These are phyloP conservation scores for Prochilodus magdalenae DNA, from an alignment of 2,113 vertebrate genomes.

Conservation along the genomic window DNA sequence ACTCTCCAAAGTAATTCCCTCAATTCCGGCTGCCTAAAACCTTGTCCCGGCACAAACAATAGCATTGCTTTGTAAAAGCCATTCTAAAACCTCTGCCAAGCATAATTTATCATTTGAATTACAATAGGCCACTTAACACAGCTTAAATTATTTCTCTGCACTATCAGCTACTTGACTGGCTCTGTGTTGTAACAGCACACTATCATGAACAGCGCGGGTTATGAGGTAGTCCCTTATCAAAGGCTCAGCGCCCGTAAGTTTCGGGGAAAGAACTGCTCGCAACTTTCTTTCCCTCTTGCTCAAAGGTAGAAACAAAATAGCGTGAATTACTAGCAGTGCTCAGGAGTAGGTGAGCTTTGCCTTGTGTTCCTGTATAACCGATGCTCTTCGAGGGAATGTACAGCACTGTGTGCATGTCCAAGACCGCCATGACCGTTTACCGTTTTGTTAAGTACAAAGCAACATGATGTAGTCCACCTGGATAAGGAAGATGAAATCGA, in stretches of 20 bases:
- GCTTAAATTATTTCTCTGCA: constrained; percentile 76
- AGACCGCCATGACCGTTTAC: no score
- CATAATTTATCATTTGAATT: constrained; percentile 83
- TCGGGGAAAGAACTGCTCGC: constrained; percentile 66
- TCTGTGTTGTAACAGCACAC: constrained; percentile 72
- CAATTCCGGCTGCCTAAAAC: constrained; percentile 72
- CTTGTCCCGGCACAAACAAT: constrained; percentile 79
- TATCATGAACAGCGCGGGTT: constrained; percentile 73
- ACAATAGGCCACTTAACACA: constrained; percentile 80
- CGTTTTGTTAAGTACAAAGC: no score
- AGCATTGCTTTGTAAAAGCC: constrained; percentile 77
- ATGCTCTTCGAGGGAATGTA: no score
- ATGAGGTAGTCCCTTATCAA: constrained; percentile 73
- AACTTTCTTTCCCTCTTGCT: constrained; percentile 45
- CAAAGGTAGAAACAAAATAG: background rate
- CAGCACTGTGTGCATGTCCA: no score
- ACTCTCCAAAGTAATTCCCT: constrained; percentile 78
- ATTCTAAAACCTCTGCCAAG: constrained; percentile 80
- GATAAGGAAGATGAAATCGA: no score
- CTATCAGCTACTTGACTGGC: constrained; percentile 74
- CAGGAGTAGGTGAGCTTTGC: background rate
- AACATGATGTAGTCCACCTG: no score
- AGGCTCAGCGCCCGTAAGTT: constrained; percentile 67
- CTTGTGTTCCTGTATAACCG: no score
- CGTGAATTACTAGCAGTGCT: background rate